Base-by-base conservation (phyloP, 1,140 invertebrate genomes). In the Harpegnathos saltator region DNA sequence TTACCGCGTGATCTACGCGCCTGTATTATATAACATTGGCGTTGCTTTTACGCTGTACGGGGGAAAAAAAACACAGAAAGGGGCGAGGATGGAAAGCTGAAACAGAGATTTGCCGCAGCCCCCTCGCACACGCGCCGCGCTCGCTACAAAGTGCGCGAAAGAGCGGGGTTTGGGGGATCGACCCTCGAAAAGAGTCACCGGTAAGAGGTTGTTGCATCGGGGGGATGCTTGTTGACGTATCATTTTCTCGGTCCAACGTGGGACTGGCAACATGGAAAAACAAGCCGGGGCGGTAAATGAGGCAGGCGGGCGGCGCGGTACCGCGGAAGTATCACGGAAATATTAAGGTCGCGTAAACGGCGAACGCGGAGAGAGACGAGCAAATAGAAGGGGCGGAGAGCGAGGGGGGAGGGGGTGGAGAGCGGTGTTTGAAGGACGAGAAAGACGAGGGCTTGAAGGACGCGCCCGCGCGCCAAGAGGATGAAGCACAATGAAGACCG, bases 281-380 rank as follows among this genome's bases (percentile, higher is more conserved):
- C 38, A 44, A 80, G 17, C 33, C 24, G 29, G 22, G 7, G 52
- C 33, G 69, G 69, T 80, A 80, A 80, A 80, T 38, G 22, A 58
- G 54, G 52, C n/a, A n/a, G n/a, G n/a, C n/a, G n/a, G n/a, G n/a
- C n/a, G n/a, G n/a, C n/a, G n/a, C 50, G 65, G n/a, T 15, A 33
- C 24, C 22, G 52, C 19, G 52, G 7, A 80, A 69, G 33, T 80
- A 80, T 80, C 71, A 80, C 75, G 65, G 75, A 80, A 69, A 69
- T 80, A 80, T 80, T 69, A 80, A 80, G 75, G 33, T 69, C 54
- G 52, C 52, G 65, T 52, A 80, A 80, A 80, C 52, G 69, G 63
- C 68, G 63, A 78, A 69, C 62, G 56, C n/a, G n/a, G n/a, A n/a
- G n/a, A 26, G 29, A 59, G 65, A 38, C 33, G 58, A 29, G 58